Evolutionary conservation across 2,797 vertebrate genomes (phyloP).

Genomic region (Hapalemur alaotrensis): DNA sequence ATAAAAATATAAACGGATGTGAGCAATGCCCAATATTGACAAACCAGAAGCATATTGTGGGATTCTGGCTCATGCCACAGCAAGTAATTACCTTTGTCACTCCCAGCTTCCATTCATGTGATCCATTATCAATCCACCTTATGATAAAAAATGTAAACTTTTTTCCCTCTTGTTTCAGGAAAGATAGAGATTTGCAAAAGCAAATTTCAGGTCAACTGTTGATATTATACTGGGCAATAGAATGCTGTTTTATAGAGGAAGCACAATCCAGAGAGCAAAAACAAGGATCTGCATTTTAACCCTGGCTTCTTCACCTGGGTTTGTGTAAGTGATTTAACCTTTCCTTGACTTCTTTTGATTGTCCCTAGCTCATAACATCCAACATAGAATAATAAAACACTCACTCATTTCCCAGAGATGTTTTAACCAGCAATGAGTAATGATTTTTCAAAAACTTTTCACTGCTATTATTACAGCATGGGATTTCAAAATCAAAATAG

Average conservation of each 20-base stretch:
- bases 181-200: not conserved
- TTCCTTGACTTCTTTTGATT: not conserved
- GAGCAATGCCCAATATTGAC: not conserved
- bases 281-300: not conserved
- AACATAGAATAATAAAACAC: constrained; percentile 31
- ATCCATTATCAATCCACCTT: not conserved
- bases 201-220: not conserved
- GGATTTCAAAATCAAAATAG: constrained; percentile 50
- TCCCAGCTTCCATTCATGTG: not conserved
- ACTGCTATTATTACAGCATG: constrained; percentile 48
- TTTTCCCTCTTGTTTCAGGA: not conserved
- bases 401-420: constrained; percentile 32
- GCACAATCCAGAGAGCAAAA: not conserved
- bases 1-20: not conserved
- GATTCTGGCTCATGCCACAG: not conserved
- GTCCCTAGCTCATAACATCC: not conserved
- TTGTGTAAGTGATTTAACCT: constrained; percentile 11
- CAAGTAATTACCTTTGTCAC: not conserved
- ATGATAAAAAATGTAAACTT: not conserved
- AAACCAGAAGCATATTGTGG: not conserved
- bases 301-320: not conserved
- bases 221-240: not conserved
- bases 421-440: constrained; percentile 51
- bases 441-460: constrained; percentile 43
- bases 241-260: not conserved